Percentiles rank a stretch among this genome's conserved stretches.
Conservation (phyloP, 2,113 vertebrate species). For the Cololabis saira region DNA sequence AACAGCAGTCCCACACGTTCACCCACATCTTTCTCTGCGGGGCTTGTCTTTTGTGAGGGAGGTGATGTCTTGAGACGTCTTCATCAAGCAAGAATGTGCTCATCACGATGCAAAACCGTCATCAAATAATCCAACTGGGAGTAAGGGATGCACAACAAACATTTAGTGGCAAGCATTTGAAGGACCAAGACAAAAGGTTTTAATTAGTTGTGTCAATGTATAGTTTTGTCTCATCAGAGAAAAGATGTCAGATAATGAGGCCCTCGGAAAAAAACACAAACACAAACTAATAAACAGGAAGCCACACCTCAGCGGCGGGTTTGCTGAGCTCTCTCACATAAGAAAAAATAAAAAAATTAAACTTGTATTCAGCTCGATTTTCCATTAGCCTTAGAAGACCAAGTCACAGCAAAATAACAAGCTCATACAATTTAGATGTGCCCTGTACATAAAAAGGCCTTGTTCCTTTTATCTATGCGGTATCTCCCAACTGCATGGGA, state of each 20-base stretch:
- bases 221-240: not conserved
- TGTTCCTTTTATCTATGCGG: slow-evolving; percentile 65
- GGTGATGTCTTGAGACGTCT: slow-evolving; percentile 52
- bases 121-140: slow-evolving; percentile 2
- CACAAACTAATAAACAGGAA: slow-evolving; percentile 7
- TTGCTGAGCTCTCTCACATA: slow-evolving; percentile 8
- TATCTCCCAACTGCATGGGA: slow-evolving; percentile 46
- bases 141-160: slow-evolving; percentile 11
- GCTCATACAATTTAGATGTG: slow-evolving; percentile 76
- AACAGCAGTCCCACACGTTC: slow-evolving; percentile 57
- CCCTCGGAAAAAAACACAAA: not conserved
- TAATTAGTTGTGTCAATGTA: slow-evolving; percentile 5
- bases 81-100: slow-evolving; percentile 51
- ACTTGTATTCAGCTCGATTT: slow-evolving; percentile 44
- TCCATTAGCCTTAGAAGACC: slow-evolving; percentile 61
- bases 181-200: not conserved
- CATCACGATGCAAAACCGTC: slow-evolving; percentile 24
- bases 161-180: slow-evolving; percentile 20
- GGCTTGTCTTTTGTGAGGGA: slow-evolving; percentile 55
- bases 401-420: slow-evolving; percentile 59
- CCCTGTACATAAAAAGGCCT: slow-evolving; percentile 47
- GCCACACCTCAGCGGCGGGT: slow-evolving; percentile 3
- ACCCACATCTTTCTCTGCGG: slow-evolving; percentile 52
- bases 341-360: slow-evolving; percentile 17
- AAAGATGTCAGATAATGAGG: slow-evolving; percentile 17